These are phyloP conservation scores for Tychaedon coryphoeus DNA, from an alignment of 2,113 vertebrate species.

Conservation along the genomic window DNA sequence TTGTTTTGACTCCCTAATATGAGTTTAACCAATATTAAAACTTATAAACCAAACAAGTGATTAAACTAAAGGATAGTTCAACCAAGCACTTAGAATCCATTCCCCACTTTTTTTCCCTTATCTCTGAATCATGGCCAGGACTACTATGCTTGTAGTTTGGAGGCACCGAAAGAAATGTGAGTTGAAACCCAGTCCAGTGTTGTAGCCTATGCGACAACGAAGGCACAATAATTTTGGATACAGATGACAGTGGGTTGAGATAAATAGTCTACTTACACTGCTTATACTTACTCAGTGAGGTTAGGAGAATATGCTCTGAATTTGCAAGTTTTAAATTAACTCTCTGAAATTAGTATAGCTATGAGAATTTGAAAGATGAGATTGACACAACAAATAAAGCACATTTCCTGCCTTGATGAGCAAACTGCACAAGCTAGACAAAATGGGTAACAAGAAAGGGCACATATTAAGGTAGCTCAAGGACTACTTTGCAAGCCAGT, in stretches of 20 bases:
- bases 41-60: neutral
- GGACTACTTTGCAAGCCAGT: neutral
- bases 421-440: neutral
- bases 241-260: neutral
- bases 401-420: neutral
- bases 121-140: neutral
- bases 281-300: neutral
- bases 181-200: neutral
- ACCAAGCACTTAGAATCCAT: neutral
- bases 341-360: neutral
- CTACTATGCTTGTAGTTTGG: neutral
- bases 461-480: neutral
- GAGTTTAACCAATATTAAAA: neutral
- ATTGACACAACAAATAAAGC: neutral
- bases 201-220: neutral
- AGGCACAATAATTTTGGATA: neutral
- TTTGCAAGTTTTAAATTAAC: neutral
- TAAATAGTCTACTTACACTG: neutral
- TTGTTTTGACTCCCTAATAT: neutral
- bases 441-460: neutral
- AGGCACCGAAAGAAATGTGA: neutral
- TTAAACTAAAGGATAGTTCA: neutral
- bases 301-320: neutral
- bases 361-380: neutral
- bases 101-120: neutral